These are phyloP conservation scores for Benitochromis conjunctus DNA, from an alignment of 2,113 vertebrate species.

Conservation along the genomic window DNA sequence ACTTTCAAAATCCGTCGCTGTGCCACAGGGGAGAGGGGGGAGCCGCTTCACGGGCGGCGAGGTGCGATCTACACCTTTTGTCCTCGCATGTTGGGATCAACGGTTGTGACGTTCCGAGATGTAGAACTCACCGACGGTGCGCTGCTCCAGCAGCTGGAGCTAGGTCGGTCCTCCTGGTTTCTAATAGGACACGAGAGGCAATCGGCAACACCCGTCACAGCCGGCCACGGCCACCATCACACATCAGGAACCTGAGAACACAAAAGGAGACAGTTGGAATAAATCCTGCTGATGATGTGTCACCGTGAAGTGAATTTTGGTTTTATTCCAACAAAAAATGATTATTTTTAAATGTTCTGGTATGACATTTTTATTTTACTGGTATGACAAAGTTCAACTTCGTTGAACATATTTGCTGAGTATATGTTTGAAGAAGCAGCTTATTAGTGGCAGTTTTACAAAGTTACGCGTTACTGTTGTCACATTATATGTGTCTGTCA, in stretches of 20 bases:
- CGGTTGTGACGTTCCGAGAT: background rate
- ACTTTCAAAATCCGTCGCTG: background rate
- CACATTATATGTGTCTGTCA: background rate
- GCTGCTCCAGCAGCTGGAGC: slow-evolving; percentile 36
- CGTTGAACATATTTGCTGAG: background rate
- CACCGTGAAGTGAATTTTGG: background rate
- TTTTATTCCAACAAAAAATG: background rate
- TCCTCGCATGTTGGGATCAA: slow-evolving; percentile 12
- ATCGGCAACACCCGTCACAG: slow-evolving; percentile 69
- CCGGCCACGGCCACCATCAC: slow-evolving; percentile 75
- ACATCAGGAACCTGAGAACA: slow-evolving; percentile 72
- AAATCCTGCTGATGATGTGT: background rate
- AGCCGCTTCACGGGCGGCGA: background rate
- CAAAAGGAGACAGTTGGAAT: background rate
- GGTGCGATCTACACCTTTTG: slow-evolving; percentile 51
- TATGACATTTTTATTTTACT: no score
- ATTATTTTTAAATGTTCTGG: background rate
- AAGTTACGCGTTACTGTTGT: background rate
- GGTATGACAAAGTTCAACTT: background rate
- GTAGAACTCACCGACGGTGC: slow-evolving; percentile 64
- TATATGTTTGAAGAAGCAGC: background rate
- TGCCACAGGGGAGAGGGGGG: background rate
- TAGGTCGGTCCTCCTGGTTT: slow-evolving; percentile 48
- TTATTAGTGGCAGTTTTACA: background rate
- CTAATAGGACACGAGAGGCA: slow-evolving; percentile 54